A percentile compares a stretch with the other conserved stretches of the same genome.
Conservation (phyloP, 2,113 vertebrate species). For the Nerophis lumbriciformis region DNA sequence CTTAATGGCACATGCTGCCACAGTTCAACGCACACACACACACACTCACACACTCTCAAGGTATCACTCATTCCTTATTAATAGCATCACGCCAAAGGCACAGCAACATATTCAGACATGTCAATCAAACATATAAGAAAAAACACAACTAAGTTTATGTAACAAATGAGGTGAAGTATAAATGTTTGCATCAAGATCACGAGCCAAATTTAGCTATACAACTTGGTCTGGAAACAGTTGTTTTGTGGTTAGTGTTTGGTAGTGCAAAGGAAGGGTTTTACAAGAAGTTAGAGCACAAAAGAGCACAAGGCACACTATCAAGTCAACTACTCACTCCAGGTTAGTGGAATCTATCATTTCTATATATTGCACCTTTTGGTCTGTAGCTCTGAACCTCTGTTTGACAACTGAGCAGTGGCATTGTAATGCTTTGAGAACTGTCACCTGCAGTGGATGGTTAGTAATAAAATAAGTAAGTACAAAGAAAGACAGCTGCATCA, state of each 20-base stretch:
- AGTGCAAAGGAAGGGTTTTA: neutral
- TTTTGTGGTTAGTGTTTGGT: neutral
- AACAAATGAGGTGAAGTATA: neutral
- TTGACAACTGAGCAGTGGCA: conserved; percentile 54
- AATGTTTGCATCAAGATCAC: neutral
- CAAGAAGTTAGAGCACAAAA: conserved; percentile 16
- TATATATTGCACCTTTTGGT: conserved; percentile 68
- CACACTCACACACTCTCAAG: conserved; percentile 2
- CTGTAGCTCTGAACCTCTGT: conserved; percentile 57
- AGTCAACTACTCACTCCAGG: conserved; percentile 30
- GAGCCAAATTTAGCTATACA: neutral
- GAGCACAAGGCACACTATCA: conserved; percentile 21
- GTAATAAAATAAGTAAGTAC: conserved; percentile 46
- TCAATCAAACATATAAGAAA: conserved; percentile 25
- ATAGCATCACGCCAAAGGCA: conserved; percentile 16
- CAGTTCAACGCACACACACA: conserved; percentile 34
- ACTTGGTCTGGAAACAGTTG: neutral
- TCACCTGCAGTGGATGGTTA: conserved; percentile 64
- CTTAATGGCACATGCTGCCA: conserved; percentile 54
- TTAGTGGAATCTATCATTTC: conserved; percentile 33
- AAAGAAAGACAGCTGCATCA: conserved; percentile 38
- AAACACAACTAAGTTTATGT: conserved; percentile 1
- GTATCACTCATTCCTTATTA: neutral
- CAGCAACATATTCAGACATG: conserved; percentile 34
- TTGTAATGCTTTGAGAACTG: conserved; percentile 60